Conservation (phyloP, 2,888 invertebrate species). For the Heliconius hortense region DNA sequence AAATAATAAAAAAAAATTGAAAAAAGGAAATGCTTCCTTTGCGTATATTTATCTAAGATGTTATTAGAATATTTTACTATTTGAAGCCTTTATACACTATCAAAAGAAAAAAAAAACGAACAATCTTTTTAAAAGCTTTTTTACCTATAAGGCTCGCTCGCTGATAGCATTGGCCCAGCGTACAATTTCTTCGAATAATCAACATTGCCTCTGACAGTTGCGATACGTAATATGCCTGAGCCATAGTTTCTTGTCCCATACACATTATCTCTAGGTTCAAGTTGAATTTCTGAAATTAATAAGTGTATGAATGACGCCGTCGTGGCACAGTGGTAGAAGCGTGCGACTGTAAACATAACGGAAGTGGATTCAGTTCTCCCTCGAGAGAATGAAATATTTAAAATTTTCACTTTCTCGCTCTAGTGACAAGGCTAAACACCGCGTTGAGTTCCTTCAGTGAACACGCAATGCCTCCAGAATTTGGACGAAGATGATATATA, state of each 20-base stretch:
- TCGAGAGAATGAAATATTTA: background rate
- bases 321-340: too few relatives aligned
- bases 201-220: constrained; percentile 85
- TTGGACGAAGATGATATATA: too few relatives aligned
- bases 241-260: constrained; percentile 83
- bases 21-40: too few relatives aligned
- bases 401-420: background rate
- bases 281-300: constrained; percentile 79
- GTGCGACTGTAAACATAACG: too few relatives aligned
- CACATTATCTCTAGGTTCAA: constrained; percentile 84
- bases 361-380: too few relatives aligned
- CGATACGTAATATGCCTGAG: constrained; percentile 88
- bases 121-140: background rate
- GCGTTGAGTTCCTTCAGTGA: background rate
- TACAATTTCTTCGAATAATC: constrained; percentile 62
- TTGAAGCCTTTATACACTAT: too few relatives aligned
- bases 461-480: background rate
- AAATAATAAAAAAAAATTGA: too few relatives aligned
- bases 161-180: constrained; percentile 66
- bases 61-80: too few relatives aligned
- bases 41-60: too few relatives aligned
- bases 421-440: background rate
- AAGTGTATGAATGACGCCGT: background rate
- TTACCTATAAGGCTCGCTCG: constrained; percentile 71
- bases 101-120: too few relatives aligned